Conservation (phyloP, 2,888 invertebrate genomes). For the Plagiodera versicolora region DNA sequence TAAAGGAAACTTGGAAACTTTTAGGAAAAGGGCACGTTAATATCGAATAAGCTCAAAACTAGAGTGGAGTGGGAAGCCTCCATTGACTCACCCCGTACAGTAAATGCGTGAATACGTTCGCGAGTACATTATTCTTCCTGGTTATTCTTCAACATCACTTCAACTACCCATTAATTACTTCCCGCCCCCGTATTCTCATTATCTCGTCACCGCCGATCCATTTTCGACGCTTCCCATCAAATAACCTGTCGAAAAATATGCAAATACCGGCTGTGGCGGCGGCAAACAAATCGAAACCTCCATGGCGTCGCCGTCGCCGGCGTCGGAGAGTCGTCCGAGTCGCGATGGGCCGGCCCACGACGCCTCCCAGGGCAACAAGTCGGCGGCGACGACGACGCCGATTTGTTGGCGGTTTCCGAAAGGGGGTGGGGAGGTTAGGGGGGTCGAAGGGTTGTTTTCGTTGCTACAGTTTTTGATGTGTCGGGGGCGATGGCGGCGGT, state of each 20-base stretch:
- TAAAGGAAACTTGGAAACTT: too few species aligned
- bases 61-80: too few species aligned
- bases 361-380: background rate
- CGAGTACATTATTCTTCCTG: too few species aligned
- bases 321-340: constrained; percentile 19
- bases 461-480: too few species aligned
- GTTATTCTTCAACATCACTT: too few species aligned
- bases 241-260: background rate
- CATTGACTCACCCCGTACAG: too few species aligned
- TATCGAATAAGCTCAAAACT: too few species aligned
- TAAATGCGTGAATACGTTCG: too few species aligned
- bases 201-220: background rate
- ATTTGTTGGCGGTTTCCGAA: background rate
- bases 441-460: too few species aligned
- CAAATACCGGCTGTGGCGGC: background rate
- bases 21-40: too few species aligned
- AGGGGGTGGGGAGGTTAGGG: background rate
- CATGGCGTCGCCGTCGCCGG: constrained; percentile 15
- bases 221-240: background rate
- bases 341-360: background rate
- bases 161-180: too few species aligned
- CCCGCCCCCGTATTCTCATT: background rate
- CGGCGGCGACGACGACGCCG: background rate
- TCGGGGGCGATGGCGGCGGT: too few species aligned
- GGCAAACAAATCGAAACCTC: background rate